These are phyloP conservation scores for Brenthis ino DNA, from an alignment of 2,888 invertebrate species.

Conservation along the genomic window DNA sequence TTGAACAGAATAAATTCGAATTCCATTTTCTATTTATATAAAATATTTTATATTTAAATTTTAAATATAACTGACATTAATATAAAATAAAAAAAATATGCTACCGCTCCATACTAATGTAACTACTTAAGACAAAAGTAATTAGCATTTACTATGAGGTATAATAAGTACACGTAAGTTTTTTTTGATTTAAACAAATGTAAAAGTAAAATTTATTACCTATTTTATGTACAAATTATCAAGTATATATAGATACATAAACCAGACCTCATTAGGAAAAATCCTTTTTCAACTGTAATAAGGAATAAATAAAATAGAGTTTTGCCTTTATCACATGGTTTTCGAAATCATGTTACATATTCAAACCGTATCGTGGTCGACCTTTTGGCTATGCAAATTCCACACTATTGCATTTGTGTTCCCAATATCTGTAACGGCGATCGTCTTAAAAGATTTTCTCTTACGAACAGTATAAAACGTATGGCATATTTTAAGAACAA, in stretches of 20 bases:
- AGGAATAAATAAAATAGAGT: conserved; percentile 43
- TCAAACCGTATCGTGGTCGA: conserved; percentile 59
- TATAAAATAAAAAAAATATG: too few species aligned
- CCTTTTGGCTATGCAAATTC: conserved; percentile 68
- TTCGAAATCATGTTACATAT: conserved; percentile 61
- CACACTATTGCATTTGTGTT: conserved; percentile 61
- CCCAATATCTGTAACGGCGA: conserved; percentile 55
- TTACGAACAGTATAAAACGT: conserved; percentile 20
- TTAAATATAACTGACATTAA: not conserved
- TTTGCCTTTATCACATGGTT: conserved; percentile 56
- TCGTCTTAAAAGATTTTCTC: conserved; percentile 47
- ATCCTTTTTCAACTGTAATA: not conserved
- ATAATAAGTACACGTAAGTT: too few species aligned
- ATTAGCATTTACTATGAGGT: too few species aligned
- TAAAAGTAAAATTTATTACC: too few species aligned
- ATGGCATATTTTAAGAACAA: conserved; percentile 31
- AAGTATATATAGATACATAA: too few species aligned
- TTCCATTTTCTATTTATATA: not conserved
- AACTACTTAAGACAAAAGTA: too few species aligned
- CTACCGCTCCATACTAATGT: too few species aligned
- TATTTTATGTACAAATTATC: not conserved
- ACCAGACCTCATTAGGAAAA: not conserved
- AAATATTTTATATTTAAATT: not conserved
- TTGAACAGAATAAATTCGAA: conserved; percentile 64
- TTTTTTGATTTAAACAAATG: too few species aligned